A percentile compares a stretch with the other conserved stretches of the same genome.
These are phyloP conservation scores for Trachymyrmex cornetzi DNA, from an alignment of 1,140 invertebrate genomes.

Conservation along the genomic window DNA sequence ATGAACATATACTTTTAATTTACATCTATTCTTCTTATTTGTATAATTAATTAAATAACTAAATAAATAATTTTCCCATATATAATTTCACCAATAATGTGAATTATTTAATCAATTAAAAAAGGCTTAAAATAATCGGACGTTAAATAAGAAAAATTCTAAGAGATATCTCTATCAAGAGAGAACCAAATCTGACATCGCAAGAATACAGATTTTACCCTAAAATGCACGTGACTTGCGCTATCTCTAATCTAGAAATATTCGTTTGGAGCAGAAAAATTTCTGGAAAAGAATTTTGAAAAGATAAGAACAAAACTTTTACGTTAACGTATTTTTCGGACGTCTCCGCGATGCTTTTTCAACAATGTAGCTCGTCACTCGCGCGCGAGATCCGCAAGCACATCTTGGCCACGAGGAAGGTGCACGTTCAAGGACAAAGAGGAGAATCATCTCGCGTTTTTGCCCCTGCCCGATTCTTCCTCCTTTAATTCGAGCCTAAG, in stretches of 20 bases:
- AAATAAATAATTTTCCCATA: not conserved
- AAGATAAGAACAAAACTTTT: not conserved
- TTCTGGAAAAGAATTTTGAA: not conserved
- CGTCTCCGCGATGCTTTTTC: not conserved
- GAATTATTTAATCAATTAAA: not conserved
- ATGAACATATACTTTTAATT: conserved; percentile 21
- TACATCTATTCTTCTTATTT: conserved; percentile 1
- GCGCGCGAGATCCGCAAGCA: not conserved
- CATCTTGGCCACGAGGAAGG: conserved; percentile 26
- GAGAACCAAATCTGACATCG: not conserved
- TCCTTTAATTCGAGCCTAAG: not conserved
- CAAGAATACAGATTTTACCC: not conserved
- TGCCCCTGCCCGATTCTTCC: not conserved
- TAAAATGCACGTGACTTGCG: not conserved
- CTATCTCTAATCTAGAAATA: not conserved
- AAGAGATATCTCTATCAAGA: not conserved
- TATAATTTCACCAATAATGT: not conserved
- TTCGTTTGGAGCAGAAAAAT: not conserved
- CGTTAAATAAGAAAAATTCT: conserved; percentile 10
- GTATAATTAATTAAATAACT: not conserved
- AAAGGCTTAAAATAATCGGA: not conserved
- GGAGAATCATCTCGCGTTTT: not conserved
- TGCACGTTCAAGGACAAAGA: conserved; percentile 34
- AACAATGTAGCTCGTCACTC: not conserved
- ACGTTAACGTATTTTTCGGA: not conserved